Base-by-base conservation (phyloP, 2,888 invertebrate genomes). In the Galeruca laticollis region DNA sequence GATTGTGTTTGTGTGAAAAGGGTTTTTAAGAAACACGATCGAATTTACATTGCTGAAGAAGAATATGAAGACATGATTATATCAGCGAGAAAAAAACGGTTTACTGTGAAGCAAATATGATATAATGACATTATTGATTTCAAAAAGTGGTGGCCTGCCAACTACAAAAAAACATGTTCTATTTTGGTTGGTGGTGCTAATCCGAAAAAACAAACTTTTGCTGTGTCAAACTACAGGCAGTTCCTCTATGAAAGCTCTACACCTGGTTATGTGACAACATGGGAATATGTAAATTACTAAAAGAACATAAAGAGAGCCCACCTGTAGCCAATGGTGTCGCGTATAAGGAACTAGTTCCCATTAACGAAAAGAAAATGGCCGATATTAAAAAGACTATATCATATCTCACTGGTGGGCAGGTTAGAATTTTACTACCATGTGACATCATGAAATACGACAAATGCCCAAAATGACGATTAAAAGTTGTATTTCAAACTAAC, bases 1-100 rank as follows among this genome's bases (percentile, higher is more conserved):
- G 73, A 75, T 64, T 77, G 75, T 70, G 76, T 70, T 18, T 61
- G 31, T n/a, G n/a, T n/a, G n/a, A n/a, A n/a, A n/a, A n/a, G n/a
- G n/a, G n/a, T 65, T 9, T 33, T 75, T 18, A 71, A 56, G 67
- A 73, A 69, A 75, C 43, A 60, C 54, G 75, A 76, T 68, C n/a
- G n/a, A n/a, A n/a, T n/a, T n/a, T n/a, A n/a, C n/a, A n/a, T n/a
- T n/a, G n/a, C n/a, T n/a, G n/a, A n/a, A n/a, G n/a, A 74, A 62
- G 74, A 74, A 66, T 76, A 76, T 65, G 67, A 74, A 37, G 47
- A 68, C 9, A 66, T 71, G 61, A 69, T 75, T 56, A 40, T 61
- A 18, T 11, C 37, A 43, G 60, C 64, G 11, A 56, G 70, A 65
- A 70, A 72, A 68, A 68, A 49, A 54, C 37, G 64, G 31, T 74